Base-by-base conservation (phyloP, 92 coral and sea anemone genomes). In the Parazoanthus atlanticus region DNA sequence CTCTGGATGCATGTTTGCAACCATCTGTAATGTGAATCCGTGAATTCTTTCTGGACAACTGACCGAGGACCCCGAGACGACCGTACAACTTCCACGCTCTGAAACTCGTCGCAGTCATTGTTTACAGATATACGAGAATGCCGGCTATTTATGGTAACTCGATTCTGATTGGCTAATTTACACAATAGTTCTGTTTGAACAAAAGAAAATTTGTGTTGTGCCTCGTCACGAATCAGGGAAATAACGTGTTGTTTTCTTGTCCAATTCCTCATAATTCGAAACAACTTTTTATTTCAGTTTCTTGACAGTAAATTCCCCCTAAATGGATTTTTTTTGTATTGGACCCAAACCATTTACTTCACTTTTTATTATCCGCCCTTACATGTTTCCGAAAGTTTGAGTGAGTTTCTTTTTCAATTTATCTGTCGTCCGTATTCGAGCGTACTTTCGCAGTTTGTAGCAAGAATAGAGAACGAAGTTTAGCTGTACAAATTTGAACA, bases 1-100 rank as follows among this genome's bases (percentile, higher is more conserved):
- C 47, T 91, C 90, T 36, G 95, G 95, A 73, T 93, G 95, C 95
- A 93, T 93, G 25, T 26, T 91, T 70, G 87, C 78, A 69, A 70
- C 78, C 87, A 84, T 70, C 78, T 70, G 78, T 28, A 36, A 46
- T 28, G 32, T 13, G 21, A 78, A 46, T 6, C 49, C 12, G 49
- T 46, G 49, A 78, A 13, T 13, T 13, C 28, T 84, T 40, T 74
- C 79, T 43, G 70, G 40, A 69, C 78, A 54, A 84, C 23, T 67
- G 0, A 34, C 43, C 61, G 17, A 41, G 21, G 23, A 69, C 38
- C 86, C 23, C 41, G 87, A 43, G 78, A 40, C 32, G 77, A 47
- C 28, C 75, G 49, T 13, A 32, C 69, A 3, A 46, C 87, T 46
- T 70, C n/a, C 43, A 84, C 87, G 87, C 66, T 36, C 87, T 84